These are phyloP conservation scores for Atherinosoma microstoma DNA, from an alignment of 2,797 vertebrate genomes.

Conservation along the genomic window DNA sequence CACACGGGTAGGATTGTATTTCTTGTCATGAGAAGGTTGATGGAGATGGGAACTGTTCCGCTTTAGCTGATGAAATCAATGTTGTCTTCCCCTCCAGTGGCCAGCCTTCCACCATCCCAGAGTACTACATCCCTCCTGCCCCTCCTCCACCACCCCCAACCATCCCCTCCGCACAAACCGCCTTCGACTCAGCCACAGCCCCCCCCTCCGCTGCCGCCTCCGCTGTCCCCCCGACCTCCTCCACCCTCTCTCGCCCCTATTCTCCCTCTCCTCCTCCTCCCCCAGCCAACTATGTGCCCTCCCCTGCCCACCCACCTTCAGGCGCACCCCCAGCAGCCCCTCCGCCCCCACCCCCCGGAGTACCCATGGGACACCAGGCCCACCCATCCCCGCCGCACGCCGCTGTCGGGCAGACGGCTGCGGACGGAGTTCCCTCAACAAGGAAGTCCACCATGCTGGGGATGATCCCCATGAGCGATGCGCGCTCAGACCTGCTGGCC, in stretches of 20 bases:
- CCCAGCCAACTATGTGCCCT: constrained; percentile 78
- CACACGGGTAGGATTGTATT: constrained; percentile 56
- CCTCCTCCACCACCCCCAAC: constrained; percentile 88
- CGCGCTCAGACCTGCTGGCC: constrained; percentile 91
- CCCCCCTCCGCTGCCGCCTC: constrained; percentile 66
- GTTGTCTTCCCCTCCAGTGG: constrained; percentile 62
- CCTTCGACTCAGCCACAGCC: constrained; percentile 86
- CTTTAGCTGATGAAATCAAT: not conserved
- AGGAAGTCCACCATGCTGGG: constrained; percentile 86
- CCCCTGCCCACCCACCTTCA: constrained; percentile 77
- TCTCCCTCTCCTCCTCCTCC: constrained; percentile 78
- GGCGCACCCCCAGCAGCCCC: constrained; percentile 86
- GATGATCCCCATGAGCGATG: constrained; percentile 92
- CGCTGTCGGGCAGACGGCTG: constrained; percentile 53
- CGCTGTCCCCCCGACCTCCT: constrained; percentile 71
- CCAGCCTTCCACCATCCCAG: constrained; percentile 86
- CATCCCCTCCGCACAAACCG: constrained; percentile 90
- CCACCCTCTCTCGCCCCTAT: constrained; percentile 79
- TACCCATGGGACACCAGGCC: constrained; percentile 64
- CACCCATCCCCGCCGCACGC: constrained; percentile 74
- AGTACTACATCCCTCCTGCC: constrained; percentile 89
- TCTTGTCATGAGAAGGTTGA: not conserved
- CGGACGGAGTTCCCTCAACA: constrained; percentile 67
- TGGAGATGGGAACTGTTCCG: not conserved
- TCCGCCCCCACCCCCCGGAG: constrained; percentile 86